Conservation (phyloP, 2,797 vertebrate species). For the Passerculus sandwichensis region DNA sequence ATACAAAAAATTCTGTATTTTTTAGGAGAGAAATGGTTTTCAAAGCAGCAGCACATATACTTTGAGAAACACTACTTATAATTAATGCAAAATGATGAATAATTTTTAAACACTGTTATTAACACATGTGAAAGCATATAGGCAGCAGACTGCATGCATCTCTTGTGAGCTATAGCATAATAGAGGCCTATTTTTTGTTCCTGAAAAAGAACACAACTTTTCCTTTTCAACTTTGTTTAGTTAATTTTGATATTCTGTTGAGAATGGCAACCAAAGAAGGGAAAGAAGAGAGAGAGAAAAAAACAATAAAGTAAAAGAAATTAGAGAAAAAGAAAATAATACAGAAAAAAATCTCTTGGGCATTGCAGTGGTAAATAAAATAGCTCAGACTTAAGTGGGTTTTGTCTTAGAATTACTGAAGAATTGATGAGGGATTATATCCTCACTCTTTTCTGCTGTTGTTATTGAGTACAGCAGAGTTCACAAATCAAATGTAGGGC, state of each 20-base stretch:
- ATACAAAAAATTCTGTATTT: background rate
- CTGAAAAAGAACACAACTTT: background rate
- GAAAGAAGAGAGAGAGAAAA: background rate
- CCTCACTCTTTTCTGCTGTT: background rate
- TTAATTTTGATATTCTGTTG: background rate
- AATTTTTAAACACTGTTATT: background rate
- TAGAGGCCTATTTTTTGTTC: background rate
- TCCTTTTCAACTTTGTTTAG: background rate
- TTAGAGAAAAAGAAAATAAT: background rate
- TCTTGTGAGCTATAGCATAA: background rate
- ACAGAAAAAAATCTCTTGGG: background rate
- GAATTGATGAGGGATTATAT: background rate
- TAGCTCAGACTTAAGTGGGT: background rate
- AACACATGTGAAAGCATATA: background rate
- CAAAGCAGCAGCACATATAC: background rate
- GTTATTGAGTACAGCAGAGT: background rate
- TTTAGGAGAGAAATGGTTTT: background rate
- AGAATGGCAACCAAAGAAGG: background rate
- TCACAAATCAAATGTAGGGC: background rate
- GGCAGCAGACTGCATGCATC: background rate
- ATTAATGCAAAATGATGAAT: background rate
- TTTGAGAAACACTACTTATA: background rate
- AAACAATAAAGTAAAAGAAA: background rate
- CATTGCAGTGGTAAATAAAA: background rate
- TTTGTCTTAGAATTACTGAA: constrained; percentile 7